These are phyloP conservation scores for Caenorhabditis sp. DNA, from an alignment of 2,888 invertebrate species.

Conservation along the genomic window DNA sequence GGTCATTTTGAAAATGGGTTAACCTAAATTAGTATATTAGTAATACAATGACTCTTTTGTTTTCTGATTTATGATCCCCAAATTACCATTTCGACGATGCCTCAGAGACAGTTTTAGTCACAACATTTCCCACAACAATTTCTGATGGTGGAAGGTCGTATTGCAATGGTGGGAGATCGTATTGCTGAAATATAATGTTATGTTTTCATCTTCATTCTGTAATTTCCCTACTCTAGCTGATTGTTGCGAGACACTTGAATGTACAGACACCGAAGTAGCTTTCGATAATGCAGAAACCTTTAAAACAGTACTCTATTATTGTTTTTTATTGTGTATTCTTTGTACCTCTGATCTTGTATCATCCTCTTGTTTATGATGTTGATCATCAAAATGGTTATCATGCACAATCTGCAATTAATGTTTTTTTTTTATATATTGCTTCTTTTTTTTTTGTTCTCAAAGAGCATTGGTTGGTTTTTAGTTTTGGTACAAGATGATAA, in stretches of 20 bases:
- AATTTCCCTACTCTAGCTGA: conserved; percentile 19
- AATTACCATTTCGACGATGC: conserved; percentile 10
- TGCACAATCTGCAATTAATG: conserved; percentile 17
- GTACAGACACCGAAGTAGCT: conserved; percentile 50
- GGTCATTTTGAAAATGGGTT: no score
- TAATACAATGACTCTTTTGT: no score
- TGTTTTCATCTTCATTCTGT: neutral
- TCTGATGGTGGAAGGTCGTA: conserved; percentile 24
- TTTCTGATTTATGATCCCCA: neutral
- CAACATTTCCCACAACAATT: conserved; percentile 17
- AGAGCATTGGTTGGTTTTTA: conserved; percentile 29
- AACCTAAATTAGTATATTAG: no score
- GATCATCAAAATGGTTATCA: conserved; percentile 6
- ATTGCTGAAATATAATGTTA: conserved; percentile 11
- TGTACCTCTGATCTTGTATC: conserved; percentile 2
- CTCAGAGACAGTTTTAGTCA: conserved; percentile 15
- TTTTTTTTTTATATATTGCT: neutral
- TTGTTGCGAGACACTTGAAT: conserved; percentile 53
- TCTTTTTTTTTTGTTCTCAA: conserved; percentile 1
- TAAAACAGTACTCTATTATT: neutral
- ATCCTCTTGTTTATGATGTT: neutral
- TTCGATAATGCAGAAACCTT: conserved; percentile 36
- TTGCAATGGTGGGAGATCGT: conserved; percentile 35
- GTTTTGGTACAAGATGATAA: conserved; percentile 26
- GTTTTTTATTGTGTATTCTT: neutral